Evolutionary conservation across 2,797 vertebrate genomes (phyloP), one percentile per base, ranked within the genome.

Genomic region (Trichosurus vulpecula): DNA sequence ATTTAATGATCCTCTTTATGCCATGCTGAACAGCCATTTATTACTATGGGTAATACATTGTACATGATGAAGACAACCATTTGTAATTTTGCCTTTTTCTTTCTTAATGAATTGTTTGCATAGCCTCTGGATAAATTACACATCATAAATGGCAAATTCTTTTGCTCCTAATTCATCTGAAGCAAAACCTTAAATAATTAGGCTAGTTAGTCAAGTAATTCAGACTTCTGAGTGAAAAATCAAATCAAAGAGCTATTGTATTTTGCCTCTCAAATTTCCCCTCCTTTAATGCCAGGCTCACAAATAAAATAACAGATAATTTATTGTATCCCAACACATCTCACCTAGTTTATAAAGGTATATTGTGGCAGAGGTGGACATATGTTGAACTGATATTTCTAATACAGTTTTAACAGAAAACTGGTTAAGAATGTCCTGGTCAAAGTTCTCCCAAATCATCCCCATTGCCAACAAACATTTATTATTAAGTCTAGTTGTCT

Each of bases 141-240:
- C 35, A 57, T 66, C 87, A 66, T 51, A 61, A 51, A n/a, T 25
- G 25, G 10, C 25, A 6, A 8, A 1, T 41, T 92, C 52, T 61
- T 16, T 51, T 91, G 25, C 58, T 93, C 52, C 35, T 56, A 56
- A 61, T 53, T 41, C 8, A 2, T 30, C 27, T 66, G 91, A 6
- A 14, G 90, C 92, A 93, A 92, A 56, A 12, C 0, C 0, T 0
- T 4, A 25, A 25, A 3, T 54, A 8, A 35, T 47, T 12, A 91
- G 52, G 31, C 35, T 87, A 30, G 11, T 30, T 29, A 13, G 6
- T 8, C 6, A 27, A 25, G 29, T 61, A 10, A 6, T 6, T 29
- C 54, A 54, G 56, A 8, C 91, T 93, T 91, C 2, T 22, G 56
- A 3, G 52, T 41, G 27, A 19, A 51, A 53, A 66, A 56, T 25